Percentiles rank a stretch among this genome's conserved stretches.
phyloP scores from a whole-genome alignment of 2,113 vertebrate genomes.

The Erythrocebus patas region DNA sequence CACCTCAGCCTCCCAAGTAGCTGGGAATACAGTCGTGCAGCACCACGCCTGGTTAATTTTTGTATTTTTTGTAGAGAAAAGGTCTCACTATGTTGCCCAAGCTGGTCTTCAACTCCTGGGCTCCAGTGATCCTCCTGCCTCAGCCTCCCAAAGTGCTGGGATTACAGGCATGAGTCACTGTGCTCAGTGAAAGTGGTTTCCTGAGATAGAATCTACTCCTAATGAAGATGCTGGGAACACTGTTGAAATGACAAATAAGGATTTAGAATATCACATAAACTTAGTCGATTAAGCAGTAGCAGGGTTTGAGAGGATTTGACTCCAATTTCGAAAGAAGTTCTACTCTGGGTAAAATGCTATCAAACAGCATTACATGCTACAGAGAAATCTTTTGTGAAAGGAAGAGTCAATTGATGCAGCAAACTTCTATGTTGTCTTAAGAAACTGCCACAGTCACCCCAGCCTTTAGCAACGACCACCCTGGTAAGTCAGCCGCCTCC shows the following conservation, averaged over 20 bases:
- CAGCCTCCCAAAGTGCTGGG: too few relatives aligned
- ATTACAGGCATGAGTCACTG: too few relatives aligned
- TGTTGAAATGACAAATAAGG: background rate
- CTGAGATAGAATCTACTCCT: background rate
- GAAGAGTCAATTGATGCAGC: background rate
- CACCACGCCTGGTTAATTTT: too few relatives aligned
- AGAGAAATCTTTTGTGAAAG: background rate
- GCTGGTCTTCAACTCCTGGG: too few relatives aligned
- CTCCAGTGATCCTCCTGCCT: too few relatives aligned
- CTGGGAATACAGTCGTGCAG: too few relatives aligned
- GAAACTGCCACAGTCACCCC: background rate
- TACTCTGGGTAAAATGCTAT: background rate
- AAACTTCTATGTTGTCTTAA: background rate
- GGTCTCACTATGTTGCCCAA: too few relatives aligned
- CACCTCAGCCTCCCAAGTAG: too few relatives aligned
- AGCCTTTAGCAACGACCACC: background rate
- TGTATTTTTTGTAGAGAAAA: too few relatives aligned
- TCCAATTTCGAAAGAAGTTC: background rate
- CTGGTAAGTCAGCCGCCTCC: background rate
- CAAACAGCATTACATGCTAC: background rate
- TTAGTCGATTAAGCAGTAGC: background rate
- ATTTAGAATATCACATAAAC: background rate
- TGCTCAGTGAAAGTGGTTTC: background rate
- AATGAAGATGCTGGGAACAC: background rate
- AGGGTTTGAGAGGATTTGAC: background rate